Evolutionary conservation across 2,888 invertebrate species (phyloP).

Genomic region (Sinelater perroti): DNA sequence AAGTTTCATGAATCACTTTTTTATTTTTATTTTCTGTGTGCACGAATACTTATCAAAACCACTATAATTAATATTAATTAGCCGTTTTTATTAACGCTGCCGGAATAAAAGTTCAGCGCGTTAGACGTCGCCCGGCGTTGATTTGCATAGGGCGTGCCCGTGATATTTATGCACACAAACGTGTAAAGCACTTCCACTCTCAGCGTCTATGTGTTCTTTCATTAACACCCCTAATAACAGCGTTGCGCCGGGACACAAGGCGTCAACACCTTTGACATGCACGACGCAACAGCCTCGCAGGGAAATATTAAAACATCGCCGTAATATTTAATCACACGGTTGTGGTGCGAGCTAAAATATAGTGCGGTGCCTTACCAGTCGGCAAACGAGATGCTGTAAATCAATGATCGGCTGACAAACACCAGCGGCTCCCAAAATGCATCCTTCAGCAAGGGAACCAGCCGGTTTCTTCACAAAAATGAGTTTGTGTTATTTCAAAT

Average conservation of each 20-base stretch:
- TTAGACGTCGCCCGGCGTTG: not conserved
- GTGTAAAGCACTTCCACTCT: constrained; percentile 24
- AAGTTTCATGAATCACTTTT: no score
- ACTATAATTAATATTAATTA: no score
- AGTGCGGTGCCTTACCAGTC: constrained; percentile 57
- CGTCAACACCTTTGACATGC: constrained; percentile 50
- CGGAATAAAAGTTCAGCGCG: no score
- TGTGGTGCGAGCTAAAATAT: constrained; percentile 54
- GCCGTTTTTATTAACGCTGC: not conserved
- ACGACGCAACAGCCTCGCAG: constrained; percentile 52
- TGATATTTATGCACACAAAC: constrained; percentile 16
- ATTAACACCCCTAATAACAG: constrained; percentile 44
- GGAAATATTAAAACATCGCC: constrained; percentile 59
- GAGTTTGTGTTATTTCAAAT: no score
- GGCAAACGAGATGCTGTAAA: constrained; percentile 57
- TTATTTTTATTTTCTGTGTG: no score
- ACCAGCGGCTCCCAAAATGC: constrained; percentile 38
- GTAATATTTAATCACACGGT: constrained; percentile 59
- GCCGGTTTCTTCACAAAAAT: no score
- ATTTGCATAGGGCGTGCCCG: constrained; percentile 7
- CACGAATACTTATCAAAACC: no score
- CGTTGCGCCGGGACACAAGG: constrained; percentile 47
- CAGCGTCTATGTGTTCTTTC: constrained; percentile 27
- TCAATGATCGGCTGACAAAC: constrained; percentile 49
- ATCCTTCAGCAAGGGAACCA: no score